A percentile compares a stretch with the other conserved stretches of the same genome.
Evolutionary conservation across 2,113 vertebrate species (phyloP).

Genomic region (Melanerpes formicivorus): DNA sequence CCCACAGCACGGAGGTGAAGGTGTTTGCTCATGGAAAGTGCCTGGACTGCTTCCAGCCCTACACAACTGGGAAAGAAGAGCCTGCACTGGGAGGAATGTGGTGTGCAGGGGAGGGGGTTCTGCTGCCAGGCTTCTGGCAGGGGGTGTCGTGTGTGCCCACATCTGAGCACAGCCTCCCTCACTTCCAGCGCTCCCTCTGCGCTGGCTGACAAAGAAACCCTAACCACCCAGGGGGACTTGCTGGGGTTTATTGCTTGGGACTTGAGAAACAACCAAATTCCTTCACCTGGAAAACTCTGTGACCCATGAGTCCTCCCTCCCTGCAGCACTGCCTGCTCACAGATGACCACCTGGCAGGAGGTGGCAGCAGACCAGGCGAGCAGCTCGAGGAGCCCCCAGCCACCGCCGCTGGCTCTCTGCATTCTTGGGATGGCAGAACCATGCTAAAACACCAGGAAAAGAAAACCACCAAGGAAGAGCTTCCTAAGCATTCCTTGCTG

Average conservation of each 20-base stretch:
- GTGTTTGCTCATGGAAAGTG: not conserved
- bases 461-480: not conserved
- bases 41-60: not conserved
- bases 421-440: not conserved
- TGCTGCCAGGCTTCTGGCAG: not conserved
- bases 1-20: not conserved
- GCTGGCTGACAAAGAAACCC: not conserved
- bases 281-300: not conserved
- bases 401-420: not conserved
- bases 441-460: not conserved
- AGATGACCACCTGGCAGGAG: accelerated
- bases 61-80: not conserved
- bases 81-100: not conserved
- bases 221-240: not conserved
- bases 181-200: not conserved
- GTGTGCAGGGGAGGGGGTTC: not conserved
- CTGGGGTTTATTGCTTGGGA: not conserved
- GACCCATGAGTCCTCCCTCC: accelerated
- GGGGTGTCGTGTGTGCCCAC: accelerated
- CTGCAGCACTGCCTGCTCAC: not conserved
- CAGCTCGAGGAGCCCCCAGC: not conserved
- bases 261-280: not conserved
- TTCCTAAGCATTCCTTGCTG: not conserved
- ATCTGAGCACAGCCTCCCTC: accelerated
- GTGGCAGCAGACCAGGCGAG: accelerated